Evolutionary conservation across 1,140 invertebrate species (phyloP).

Genomic region (Drosophila santomea): DNA sequence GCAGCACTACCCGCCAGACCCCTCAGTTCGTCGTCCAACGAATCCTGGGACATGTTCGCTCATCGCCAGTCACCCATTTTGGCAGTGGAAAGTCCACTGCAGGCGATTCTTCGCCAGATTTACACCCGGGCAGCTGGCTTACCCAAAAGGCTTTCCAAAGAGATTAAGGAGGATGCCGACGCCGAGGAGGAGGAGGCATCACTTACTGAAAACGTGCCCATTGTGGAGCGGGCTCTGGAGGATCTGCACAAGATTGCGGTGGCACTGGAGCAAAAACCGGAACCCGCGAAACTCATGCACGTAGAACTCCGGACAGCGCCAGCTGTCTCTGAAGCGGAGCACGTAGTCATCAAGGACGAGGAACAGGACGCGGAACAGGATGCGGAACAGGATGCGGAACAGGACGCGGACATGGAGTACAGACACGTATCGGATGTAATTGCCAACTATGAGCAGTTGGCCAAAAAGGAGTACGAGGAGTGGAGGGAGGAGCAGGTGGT

Average conservation of each 20-base stretch:
- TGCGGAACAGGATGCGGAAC: conserved; percentile 33
- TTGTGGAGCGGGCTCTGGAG: conserved; percentile 72
- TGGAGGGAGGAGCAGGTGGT: conserved; percentile 45
- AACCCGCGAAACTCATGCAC: conserved; percentile 25
- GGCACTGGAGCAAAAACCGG: conserved; percentile 37
- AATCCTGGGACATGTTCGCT: conserved; percentile 68
- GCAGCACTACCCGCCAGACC: conserved; percentile 6
- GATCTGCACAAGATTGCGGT: conserved; percentile 68
- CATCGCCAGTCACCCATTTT: conserved; percentile 65
- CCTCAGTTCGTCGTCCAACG: conserved; percentile 28
- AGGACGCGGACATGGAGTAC: conserved; percentile 30
- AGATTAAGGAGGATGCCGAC: conserved; percentile 12
- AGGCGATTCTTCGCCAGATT: conserved; percentile 72
- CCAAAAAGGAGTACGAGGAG: conserved; percentile 38
- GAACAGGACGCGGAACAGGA: conserved; percentile 26
- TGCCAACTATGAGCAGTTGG: conserved; percentile 77
- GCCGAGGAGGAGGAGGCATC: conserved; percentile 9
- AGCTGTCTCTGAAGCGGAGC: conserved; percentile 51
- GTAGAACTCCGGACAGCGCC: conserved; percentile 60
- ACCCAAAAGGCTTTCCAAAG: conserved; percentile 31
- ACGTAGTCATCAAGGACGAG: conserved; percentile 65
- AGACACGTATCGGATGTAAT: conserved; percentile 74
- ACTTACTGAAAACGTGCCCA: conserved; percentile 70
- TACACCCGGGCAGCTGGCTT: conserved; percentile 64
- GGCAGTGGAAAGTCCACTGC: conserved; percentile 67